These are phyloP conservation scores for Spea bombifrons DNA, from an alignment of 2,113 vertebrate species.

Conservation along the genomic window DNA sequence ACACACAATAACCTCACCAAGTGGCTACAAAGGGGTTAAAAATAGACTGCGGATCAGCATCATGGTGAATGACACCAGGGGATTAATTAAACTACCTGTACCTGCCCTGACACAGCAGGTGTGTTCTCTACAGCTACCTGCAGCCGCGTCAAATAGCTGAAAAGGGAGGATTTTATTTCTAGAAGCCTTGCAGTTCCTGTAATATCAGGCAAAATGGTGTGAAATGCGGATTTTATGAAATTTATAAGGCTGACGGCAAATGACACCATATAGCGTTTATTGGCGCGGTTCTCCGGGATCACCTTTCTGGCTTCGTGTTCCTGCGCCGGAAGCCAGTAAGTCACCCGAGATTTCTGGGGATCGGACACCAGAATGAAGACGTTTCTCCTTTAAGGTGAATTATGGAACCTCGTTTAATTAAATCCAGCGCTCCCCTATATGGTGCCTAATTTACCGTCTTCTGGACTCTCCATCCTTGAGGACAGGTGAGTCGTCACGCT, in stretches of 20 bases:
- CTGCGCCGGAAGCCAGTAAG: too few species aligned
- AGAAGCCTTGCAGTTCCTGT: not conserved
- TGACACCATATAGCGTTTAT: too few species aligned
- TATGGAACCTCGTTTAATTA: too few species aligned
- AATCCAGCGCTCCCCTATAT: too few species aligned
- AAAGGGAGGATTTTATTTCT: not conserved
- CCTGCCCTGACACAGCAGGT: constrained; percentile 19
- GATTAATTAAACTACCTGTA: constrained; percentile 5
- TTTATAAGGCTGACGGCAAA: not conserved
- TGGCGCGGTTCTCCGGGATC: too few species aligned
- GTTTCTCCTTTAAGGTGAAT: too few species aligned
- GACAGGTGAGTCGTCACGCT: too few species aligned
- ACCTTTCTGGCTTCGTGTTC: too few species aligned
- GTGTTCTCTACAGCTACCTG: not conserved
- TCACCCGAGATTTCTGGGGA: too few species aligned
- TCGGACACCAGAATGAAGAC: too few species aligned
- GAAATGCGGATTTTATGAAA: not conserved
- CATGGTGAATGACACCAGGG: not conserved
- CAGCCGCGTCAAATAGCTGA: not conserved
- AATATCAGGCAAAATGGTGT: not conserved
- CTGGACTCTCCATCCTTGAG: too few species aligned
- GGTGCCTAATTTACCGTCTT: too few species aligned
- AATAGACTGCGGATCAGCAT: not conserved
- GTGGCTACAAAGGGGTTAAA: not conserved
- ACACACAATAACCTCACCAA: not conserved